These are phyloP conservation scores for Dysmachus trigonus DNA, from an alignment of 2,888 invertebrate species.

Conservation along the genomic window DNA sequence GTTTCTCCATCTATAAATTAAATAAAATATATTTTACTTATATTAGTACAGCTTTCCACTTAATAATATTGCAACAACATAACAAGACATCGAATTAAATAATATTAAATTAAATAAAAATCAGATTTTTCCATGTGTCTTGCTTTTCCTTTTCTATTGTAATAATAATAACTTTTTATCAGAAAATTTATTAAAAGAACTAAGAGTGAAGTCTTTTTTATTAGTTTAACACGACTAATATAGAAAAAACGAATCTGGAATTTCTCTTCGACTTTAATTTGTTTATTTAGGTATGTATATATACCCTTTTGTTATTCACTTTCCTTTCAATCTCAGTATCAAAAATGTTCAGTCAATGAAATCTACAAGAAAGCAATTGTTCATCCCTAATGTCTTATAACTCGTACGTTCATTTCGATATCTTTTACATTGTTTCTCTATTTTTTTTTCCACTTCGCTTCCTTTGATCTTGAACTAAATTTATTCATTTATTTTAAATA, in stretches of 20 bases:
- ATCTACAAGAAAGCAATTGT: not conserved
- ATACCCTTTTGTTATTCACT: not conserved
- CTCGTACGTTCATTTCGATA: not conserved
- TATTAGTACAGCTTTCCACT: not conserved
- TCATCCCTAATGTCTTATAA: not conserved
- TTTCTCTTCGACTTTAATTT: not conserved
- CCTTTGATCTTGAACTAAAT: not conserved
- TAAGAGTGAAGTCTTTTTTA: not conserved
- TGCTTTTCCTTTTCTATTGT: no score
- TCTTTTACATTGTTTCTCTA: not conserved
- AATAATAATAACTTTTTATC: not conserved
- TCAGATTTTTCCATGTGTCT: not conserved
- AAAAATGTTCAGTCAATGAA: constrained; percentile 13
- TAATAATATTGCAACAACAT: not conserved
- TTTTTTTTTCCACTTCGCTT: not conserved
- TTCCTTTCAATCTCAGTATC: not conserved
- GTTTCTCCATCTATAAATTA: not conserved
- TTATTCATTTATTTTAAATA: not conserved
- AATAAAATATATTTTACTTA: not conserved
- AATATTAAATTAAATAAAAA: not conserved
- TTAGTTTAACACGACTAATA: not conserved
- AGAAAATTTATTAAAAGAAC: not conserved
- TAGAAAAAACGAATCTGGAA: not conserved
- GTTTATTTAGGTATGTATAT: not conserved
- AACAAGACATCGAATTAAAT: not conserved